These are phyloP conservation scores for Mirza zaza DNA, from an alignment of 2,113 vertebrate genomes.

Conservation along the genomic window DNA sequence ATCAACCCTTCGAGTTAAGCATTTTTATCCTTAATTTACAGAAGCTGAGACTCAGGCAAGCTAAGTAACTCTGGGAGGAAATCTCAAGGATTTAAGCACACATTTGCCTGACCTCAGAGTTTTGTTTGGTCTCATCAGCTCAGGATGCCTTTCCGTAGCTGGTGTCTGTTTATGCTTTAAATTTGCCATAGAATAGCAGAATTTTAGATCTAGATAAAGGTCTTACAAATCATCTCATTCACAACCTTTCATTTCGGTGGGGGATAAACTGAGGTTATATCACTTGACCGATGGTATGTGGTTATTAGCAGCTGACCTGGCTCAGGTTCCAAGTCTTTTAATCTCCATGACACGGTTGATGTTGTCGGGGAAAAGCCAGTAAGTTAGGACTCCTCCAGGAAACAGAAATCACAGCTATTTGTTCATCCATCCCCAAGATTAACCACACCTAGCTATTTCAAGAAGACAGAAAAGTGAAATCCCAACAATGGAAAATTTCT, in stretches of 20 bases:
- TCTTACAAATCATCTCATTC: neutral
- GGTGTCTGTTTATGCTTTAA: neutral
- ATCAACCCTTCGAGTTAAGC: neutral
- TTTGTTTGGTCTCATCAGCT: neutral
- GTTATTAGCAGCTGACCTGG: neutral
- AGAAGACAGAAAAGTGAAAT: neutral
- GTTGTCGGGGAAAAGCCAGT: neutral
- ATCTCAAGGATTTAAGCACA: neutral
- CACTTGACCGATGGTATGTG: neutral
- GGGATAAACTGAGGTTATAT: neutral
- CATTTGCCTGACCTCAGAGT: neutral
- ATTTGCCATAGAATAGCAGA: neutral
- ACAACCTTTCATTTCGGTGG: neutral
- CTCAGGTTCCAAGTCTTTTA: neutral
- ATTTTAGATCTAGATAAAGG: neutral
- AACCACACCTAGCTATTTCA: constrained; percentile 23
- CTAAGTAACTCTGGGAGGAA: neutral
- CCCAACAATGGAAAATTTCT: neutral
- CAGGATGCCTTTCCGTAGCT: neutral
- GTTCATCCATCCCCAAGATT: neutral
- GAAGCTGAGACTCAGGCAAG: neutral
- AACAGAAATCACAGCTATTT: constrained; percentile 24
- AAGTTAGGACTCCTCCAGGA: neutral
- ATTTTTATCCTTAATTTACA: neutral
- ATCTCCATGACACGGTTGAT: neutral